Evolutionary conservation across 2,888 invertebrate genomes (phyloP).

Genomic region (Macrosoma leucophasiata): DNA sequence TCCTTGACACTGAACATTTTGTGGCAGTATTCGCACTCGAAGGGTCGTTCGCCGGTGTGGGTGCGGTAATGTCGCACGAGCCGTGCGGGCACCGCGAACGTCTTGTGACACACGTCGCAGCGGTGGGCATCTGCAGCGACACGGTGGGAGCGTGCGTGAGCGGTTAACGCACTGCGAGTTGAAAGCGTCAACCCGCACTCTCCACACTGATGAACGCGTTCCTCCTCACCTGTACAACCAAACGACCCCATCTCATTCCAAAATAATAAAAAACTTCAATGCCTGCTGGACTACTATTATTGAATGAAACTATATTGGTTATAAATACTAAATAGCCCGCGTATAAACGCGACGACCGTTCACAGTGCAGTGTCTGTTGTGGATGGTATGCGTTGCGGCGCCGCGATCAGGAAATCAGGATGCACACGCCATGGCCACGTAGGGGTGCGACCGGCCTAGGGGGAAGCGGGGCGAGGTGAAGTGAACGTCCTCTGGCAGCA

Average conservation of each 20-base stretch:
- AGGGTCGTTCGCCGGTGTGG: conserved; percentile 93
- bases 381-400: conserved; percentile 56
- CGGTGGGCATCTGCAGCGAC: conserved; percentile 83
- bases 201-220: conserved; percentile 76
- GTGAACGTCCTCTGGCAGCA: conserved; percentile 50
- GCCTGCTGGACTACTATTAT: conserved; percentile 14
- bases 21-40: conserved; percentile 93
- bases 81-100: conserved; percentile 92
- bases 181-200: conserved; percentile 85
- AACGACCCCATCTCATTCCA: conserved; percentile 40
- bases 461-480: conserved; percentile 41
- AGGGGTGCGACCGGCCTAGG: conserved; percentile 34
- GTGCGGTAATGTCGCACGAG: conserved; percentile 90
- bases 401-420: conserved; percentile 64
- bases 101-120: conserved; percentile 93
- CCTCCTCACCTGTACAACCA: conserved; percentile 70
- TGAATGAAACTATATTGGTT: conserved; percentile 14
- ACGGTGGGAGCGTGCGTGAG: conserved; percentile 76
- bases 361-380: conserved; percentile 63
- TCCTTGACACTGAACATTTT: conserved; percentile 95
- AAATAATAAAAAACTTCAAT: conserved; percentile 40
- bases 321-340: conserved; percentile 25
- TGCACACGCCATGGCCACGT: conserved; percentile 56
- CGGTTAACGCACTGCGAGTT: conserved; percentile 84
- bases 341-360: conserved; percentile 47